A percentile compares a stretch with the other conserved stretches of the same genome.
Evolutionary conservation across 2,888 invertebrate genomes (phyloP).

Genomic region (Agrilus mali): DNA sequence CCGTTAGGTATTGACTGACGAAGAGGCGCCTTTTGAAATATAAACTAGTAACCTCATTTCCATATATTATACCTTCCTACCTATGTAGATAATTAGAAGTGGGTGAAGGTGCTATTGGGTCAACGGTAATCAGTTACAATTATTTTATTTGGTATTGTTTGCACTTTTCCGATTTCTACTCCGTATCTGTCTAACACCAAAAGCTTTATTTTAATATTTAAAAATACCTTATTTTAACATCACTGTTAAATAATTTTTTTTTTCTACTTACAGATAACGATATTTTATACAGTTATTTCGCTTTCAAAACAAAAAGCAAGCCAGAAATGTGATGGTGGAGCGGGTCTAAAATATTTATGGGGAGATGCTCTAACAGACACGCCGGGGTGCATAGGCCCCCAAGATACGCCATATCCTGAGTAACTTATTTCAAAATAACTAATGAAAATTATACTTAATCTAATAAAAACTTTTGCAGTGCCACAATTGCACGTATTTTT

Average conservation of each 20-base stretch:
- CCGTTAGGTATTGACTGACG: background rate
- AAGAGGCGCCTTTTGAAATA: background rate
- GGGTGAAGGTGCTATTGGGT: background rate
- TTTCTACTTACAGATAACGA: slow-evolving; percentile 21
- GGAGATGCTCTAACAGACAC: slow-evolving; percentile 75
- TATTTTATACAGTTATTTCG: slow-evolving; percentile 17
- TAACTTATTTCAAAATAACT: slow-evolving; percentile 23
- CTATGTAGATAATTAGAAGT: background rate
- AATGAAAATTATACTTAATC: too few relatives aligned
- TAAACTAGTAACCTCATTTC: too few relatives aligned
- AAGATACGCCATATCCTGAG: slow-evolving; percentile 75
- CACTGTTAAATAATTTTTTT: too few relatives aligned
- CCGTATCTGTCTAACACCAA: too few relatives aligned
- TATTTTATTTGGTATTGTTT: too few relatives aligned
- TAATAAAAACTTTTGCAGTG: slow-evolving; percentile 45
- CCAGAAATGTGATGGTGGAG: slow-evolving; percentile 44
- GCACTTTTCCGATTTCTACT: too few relatives aligned
- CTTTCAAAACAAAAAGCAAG: slow-evolving; percentile 22
- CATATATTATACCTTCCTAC: background rate
- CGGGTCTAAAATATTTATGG: slow-evolving; percentile 70
- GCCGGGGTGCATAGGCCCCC: slow-evolving; percentile 68
- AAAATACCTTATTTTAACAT: too few relatives aligned
- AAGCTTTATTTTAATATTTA: too few relatives aligned
- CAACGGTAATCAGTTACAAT: too few relatives aligned
- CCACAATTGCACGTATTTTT: slow-evolving; percentile 62